Conservation (phyloP, 2,888 invertebrate species). For the Andrena flavipes region DNA sequence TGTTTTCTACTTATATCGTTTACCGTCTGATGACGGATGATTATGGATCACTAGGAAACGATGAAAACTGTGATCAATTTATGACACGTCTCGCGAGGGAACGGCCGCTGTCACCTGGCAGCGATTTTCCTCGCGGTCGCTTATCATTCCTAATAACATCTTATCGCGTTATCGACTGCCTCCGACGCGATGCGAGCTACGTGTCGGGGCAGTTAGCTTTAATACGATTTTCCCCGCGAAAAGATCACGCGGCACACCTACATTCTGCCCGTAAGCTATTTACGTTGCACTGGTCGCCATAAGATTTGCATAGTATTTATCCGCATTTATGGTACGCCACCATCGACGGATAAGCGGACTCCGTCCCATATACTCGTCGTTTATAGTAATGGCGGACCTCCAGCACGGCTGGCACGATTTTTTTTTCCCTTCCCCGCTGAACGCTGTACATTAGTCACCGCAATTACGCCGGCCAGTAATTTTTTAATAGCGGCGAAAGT, state of each 20-base stretch:
- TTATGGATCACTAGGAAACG: not conserved
- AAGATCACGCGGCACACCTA: slow-evolving; percentile 27
- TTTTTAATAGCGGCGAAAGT: slow-evolving; percentile 59
- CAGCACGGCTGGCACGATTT: slow-evolving; percentile 31
- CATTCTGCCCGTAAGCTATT: slow-evolving; percentile 66
- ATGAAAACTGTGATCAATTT: slow-evolving; percentile 2
- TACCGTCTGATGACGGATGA: not conserved
- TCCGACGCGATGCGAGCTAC: not conserved
- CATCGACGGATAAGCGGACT: slow-evolving; percentile 28
- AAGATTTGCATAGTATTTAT: slow-evolving; percentile 72
- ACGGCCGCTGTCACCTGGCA: not conserved
- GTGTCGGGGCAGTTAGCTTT: slow-evolving; percentile 9
- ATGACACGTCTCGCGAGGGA: not conserved
- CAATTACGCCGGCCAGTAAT: slow-evolving; percentile 48
- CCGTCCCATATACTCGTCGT: slow-evolving; percentile 34
- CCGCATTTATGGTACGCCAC: slow-evolving; percentile 46
- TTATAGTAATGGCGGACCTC: slow-evolving; percentile 43
- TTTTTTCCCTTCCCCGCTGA: not conserved
- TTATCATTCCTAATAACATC: slow-evolving; percentile 76
- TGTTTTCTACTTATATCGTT: too few relatives aligned
- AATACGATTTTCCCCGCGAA: slow-evolving; percentile 22
- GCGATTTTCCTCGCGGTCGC: slow-evolving; percentile 54
- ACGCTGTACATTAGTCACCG: slow-evolving; percentile 49
- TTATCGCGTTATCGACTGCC: slow-evolving; percentile 68
- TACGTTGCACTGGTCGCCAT: slow-evolving; percentile 68